A percentile compares a stretch with the other conserved stretches of the same genome.
phyloP scores from a whole-genome alignment of 2,113 vertebrate species.

The Caretta caretta region DNA sequence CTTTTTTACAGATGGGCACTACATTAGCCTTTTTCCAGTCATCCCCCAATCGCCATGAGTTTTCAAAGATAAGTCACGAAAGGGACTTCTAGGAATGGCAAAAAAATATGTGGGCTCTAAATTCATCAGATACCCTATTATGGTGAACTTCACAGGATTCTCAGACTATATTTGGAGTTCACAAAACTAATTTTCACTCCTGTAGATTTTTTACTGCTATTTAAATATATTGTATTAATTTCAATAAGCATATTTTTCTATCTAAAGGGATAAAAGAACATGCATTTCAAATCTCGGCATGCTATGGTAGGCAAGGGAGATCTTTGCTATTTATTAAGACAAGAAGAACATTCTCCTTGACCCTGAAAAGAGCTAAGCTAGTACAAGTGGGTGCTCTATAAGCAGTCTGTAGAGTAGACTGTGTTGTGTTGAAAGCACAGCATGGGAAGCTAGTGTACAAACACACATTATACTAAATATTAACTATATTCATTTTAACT shows the following conservation, averaged over 20 bases:
- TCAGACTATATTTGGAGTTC: not conserved
- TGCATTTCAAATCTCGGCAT: not conserved
- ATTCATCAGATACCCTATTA: not conserved
- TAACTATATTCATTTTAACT: not conserved
- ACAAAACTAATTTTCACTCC: not conserved
- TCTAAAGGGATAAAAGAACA: not conserved
- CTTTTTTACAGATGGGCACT: too few species aligned
- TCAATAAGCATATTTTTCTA: not conserved
- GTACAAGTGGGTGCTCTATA: not conserved
- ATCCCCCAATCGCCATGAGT: too few species aligned
- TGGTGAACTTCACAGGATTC: not conserved
- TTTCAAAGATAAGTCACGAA: not conserved
- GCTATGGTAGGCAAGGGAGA: not conserved
- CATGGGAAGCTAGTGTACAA: not conserved
- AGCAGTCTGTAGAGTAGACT: not conserved
- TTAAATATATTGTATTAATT: not conserved
- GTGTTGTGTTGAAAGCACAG: not conserved
- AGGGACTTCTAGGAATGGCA: not conserved
- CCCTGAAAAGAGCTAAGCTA: not conserved
- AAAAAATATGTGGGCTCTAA: not conserved
- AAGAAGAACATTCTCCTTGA: not conserved
- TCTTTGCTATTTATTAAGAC: not conserved
- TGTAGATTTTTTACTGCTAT: not conserved
- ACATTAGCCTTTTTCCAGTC: too few species aligned
- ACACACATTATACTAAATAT: not conserved